Evolutionary conservation across 2,113 vertebrate species (phyloP).

Genomic region (Cryptotis parvus): DNA sequence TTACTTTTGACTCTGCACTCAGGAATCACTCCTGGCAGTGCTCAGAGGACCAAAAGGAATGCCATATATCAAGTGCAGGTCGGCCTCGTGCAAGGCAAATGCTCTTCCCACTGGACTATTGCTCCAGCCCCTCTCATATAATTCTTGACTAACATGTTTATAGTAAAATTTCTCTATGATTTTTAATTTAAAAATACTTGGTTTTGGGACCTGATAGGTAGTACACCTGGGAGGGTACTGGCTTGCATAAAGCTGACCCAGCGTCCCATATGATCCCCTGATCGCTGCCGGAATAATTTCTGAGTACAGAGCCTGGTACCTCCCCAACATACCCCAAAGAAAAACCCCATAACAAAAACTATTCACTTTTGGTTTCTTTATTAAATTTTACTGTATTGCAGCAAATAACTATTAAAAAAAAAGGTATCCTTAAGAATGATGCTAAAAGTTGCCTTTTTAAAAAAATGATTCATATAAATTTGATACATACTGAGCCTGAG

Average conservation of each 20-base stretch:
- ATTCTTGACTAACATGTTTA: slow-evolving; percentile 14
- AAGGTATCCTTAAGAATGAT: slow-evolving; percentile 16
- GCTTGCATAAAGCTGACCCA: too few relatives aligned
- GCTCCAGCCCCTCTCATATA: too few relatives aligned
- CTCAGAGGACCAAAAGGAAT: too few relatives aligned
- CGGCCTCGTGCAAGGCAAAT: too few relatives aligned
- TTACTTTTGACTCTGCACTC: too few relatives aligned
- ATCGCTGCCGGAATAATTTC: background rate
- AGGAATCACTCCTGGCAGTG: too few relatives aligned
- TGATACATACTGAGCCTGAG: background rate
- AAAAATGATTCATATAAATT: background rate
- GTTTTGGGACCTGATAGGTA: background rate
- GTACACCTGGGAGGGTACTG: too few relatives aligned
- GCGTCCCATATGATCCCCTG: too few relatives aligned
- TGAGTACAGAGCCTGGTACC: background rate
- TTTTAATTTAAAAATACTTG: slow-evolving; percentile 61
- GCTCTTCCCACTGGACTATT: too few relatives aligned
- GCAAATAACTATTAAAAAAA: slow-evolving; percentile 49
- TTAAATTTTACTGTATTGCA: background rate
- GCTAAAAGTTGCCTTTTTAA: background rate
- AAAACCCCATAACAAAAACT: too few relatives aligned
- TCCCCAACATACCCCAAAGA: too few relatives aligned
- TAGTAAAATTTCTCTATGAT: slow-evolving; percentile 46
- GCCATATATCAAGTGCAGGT: too few relatives aligned
- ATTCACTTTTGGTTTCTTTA: background rate